These are phyloP conservation scores for Caenorhabditis sulstoni DNA, from an alignment of 2,888 invertebrate genomes.

Conservation along the genomic window DNA sequence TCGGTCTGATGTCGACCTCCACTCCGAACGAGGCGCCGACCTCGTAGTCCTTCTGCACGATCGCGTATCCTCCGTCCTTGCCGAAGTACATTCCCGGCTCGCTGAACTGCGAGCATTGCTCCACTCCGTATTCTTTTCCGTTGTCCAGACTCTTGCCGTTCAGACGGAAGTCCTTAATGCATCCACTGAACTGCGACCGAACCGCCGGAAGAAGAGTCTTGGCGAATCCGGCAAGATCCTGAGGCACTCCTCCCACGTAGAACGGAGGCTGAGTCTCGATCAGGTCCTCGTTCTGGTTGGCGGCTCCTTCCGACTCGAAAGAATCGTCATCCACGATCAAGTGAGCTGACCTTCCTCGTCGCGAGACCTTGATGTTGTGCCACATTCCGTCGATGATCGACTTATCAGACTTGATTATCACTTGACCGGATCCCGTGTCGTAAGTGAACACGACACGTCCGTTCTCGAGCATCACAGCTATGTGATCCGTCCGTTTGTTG, in stretches of 20 bases:
- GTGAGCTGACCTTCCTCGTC: constrained; percentile 74
- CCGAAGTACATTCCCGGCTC: constrained; percentile 82
- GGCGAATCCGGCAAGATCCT: constrained; percentile 61
- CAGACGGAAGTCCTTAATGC: constrained; percentile 81
- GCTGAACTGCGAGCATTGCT: constrained; percentile 79
- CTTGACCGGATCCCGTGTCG: constrained; percentile 87
- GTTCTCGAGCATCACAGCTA: constrained; percentile 91
- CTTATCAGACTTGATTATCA: constrained; percentile 60
- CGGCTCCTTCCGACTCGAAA: constrained; percentile 64
- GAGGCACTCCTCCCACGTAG: constrained; percentile 81
- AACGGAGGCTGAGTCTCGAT: constrained; percentile 81
- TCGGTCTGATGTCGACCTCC: constrained; percentile 78
- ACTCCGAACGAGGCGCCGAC: constrained; percentile 73
- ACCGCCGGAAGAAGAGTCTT: constrained; percentile 70
- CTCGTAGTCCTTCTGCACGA: constrained; percentile 71
- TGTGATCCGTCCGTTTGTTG: constrained; percentile 85
- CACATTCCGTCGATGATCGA: constrained; percentile 78
- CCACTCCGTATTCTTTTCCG: constrained; percentile 67
- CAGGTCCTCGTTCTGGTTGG: constrained; percentile 74
- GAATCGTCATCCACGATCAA: constrained; percentile 81
- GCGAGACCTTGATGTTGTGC: constrained; percentile 77
- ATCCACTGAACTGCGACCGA: constrained; percentile 81
- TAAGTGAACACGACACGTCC: constrained; percentile 90
- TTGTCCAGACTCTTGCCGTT: constrained; percentile 76
- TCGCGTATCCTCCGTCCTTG: constrained; percentile 81